Base-by-base conservation (phyloP, 2,797 vertebrate species). In the Tamandua tetradactyla region DNA sequence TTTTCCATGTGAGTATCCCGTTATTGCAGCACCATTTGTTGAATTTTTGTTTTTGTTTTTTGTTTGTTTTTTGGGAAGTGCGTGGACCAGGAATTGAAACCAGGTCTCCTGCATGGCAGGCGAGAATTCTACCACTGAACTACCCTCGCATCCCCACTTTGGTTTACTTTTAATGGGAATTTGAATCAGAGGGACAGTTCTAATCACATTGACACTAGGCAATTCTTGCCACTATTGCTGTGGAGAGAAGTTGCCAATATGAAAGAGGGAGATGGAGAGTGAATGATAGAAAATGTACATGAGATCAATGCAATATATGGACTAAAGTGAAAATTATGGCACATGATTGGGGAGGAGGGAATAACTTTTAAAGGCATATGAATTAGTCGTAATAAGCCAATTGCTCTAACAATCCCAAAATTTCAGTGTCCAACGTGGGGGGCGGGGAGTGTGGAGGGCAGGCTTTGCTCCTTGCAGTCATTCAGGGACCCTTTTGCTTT, bases 131-230 rank as follows among this genome's bases (percentile, higher is more conserved):
- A n/a, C n/a, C n/a, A n/a, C n/a, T n/a, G n/a, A n/a, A n/a, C n/a
- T n/a, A n/a, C n/a, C n/a, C n/a, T n/a, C n/a, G n/a, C n/a, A n/a
- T n/a, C n/a, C n/a, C n/a, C 85, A 94, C 32, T 93, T 94, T 85
- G 81, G 86, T 95, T 96, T 95, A 94, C 32, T 91, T 95, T 93
- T 93, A 94, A 57, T 87, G 71, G 44, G 83, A 96, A 94, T 97
- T 95, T 95, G 57, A 94, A 95, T 92, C 81, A 61, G 91, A 94
- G 62, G 57, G 32, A 30, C 91, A 85, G 32, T 92, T 89, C 37
- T 89, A 81, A 91, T 27, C 35, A 40, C 93, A 81, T 61, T 92
- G 75, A 95, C 62, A 93, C 32, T 92, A 89, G 81, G 40, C 37
- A 69, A 42, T 88, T 85, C 32, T n/a, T 92, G 32, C 49, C n/a